A percentile compares a stretch with the other conserved stretches of the same genome.
phyloP scores from a whole-genome alignment of 2,888 invertebrate genomes.

The Parnassius apollo region DNA sequence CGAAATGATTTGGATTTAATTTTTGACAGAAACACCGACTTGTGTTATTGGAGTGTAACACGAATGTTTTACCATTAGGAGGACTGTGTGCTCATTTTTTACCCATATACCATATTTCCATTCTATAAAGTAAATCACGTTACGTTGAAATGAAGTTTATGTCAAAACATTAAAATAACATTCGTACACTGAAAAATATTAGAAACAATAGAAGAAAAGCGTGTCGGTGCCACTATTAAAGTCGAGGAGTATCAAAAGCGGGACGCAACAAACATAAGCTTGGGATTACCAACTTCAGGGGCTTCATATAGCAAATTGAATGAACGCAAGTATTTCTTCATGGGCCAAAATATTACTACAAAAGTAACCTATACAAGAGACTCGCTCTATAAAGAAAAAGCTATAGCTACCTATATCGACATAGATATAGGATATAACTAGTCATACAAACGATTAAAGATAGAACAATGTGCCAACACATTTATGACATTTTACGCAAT shows the following conservation, averaged over 20 bases:
- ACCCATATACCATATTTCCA: too few relatives aligned
- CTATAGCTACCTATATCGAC: slow-evolving; percentile 1
- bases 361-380: slow-evolving; percentile 13
- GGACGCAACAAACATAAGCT: slow-evolving; percentile 71
- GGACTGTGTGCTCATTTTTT: too few relatives aligned
- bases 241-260: slow-evolving; percentile 53
- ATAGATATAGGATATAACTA: background rate
- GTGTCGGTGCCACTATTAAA: slow-evolving; percentile 30
- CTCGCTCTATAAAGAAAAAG: slow-evolving; percentile 7
- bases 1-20: slow-evolving; percentile 34
- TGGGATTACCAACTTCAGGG: slow-evolving; percentile 69
- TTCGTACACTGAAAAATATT: slow-evolving; percentile 23
- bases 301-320: slow-evolving; percentile 75
- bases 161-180: background rate
- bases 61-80: background rate
- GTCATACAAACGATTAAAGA: slow-evolving; percentile 12
- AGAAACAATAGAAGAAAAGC: slow-evolving; percentile 37
- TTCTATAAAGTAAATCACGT: too few relatives aligned
- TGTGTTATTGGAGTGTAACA: slow-evolving; percentile 28
- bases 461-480: slow-evolving; percentile 10
- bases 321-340: slow-evolving; percentile 63
- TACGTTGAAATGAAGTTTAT: too few relatives aligned
- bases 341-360: slow-evolving; percentile 37
- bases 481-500: slow-evolving; percentile 18
- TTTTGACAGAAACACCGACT: slow-evolving; percentile 30